Percentiles rank a stretch among this genome's conserved stretches.
These are phyloP conservation scores for Anoplolepis gracilipes DNA, from an alignment of 1,140 invertebrate genomes.

Conservation along the genomic window DNA sequence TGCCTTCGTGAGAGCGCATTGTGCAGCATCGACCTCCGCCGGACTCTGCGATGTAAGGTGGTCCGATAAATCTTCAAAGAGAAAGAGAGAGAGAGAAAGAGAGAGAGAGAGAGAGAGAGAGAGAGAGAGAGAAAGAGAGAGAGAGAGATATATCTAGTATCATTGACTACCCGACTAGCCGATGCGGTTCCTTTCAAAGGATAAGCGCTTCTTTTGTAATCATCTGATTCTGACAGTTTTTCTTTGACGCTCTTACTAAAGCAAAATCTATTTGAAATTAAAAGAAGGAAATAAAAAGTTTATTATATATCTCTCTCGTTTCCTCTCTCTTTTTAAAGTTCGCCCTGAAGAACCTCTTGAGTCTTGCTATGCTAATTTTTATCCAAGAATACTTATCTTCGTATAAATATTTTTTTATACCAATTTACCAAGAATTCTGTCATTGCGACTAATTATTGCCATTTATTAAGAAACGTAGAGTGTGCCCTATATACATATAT, in stretches of 20 bases:
- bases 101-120: background rate
- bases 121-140: conserved; percentile 3
- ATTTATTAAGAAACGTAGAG: background rate
- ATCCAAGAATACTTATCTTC: background rate
- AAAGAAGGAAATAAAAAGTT: background rate
- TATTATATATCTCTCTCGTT: background rate
- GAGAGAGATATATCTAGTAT: background rate
- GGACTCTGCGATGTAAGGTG: conserved; percentile 19
- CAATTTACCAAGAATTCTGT: background rate
- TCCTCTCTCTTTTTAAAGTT: background rate
- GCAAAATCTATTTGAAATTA: conserved; percentile 1
- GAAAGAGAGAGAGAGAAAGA: background rate
- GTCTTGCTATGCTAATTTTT: background rate
- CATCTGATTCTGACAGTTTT: background rate
- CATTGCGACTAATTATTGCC: background rate
- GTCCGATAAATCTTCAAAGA: conserved; percentile 17
- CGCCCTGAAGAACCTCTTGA: background rate
- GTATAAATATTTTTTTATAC: background rate
- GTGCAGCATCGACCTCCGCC: conserved; percentile 54
- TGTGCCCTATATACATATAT: too few relatives aligned
- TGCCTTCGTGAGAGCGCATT: conserved; percentile 45
- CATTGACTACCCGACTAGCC: conserved; percentile 9
- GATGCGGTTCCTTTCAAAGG: background rate
- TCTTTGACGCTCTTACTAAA: conserved; percentile 3
- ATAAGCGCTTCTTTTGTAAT: background rate